Evolutionary conservation across 53 echinoderm and acorn worm species (phyloP), one percentile per base, ranked within the genome.

Genomic region (Arbacia lixula): DNA sequence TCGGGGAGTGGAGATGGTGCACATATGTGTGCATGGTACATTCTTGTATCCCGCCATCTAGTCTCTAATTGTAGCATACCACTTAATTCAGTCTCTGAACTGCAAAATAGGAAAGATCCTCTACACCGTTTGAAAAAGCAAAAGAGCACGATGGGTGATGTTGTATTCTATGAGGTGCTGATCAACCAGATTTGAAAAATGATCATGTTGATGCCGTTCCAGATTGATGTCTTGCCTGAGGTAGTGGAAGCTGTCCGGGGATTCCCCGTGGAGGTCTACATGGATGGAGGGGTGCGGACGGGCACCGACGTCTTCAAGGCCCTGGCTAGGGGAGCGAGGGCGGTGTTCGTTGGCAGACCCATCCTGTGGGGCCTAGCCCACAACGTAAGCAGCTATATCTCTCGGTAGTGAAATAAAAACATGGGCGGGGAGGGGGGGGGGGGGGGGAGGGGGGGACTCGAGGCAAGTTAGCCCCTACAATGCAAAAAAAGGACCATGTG

Each of bases 251-350:
- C 88, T 24, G 72, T 88, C 2, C 32, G 34, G 42, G 88, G 88
- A 5, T 83, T 34, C 6, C 69, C 69, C 46, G 83, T 88, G 16
- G 88, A 88, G 34, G 88, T 88, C 0, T 88, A 88, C 62, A 57
- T 88, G 71, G 88, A 88, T 38, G 88, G 83, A 3, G 88, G 88
- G 8, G 83, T 88, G 0, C 27, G 88, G 53, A 71, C 53, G 19
- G 88, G 88, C 41, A 88, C 71, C 28, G 88, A 88, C 69, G 84
- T 88, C 30, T 42, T 88, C 46, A 88, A 88, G 29, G 88, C 88
- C 0, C 60, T 88, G 39, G 88, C 88, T 14, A 67, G 57, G n/a
- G 88, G 88, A 4, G 88, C 88, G 2, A 72, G 71, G 64, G 68
- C 71, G 9, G 88, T 88, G 31, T 88, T 88, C 26, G 49, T 83